Conservation (phyloP, 2,888 invertebrate genomes). For the Eurytoma adleriae region DNA sequence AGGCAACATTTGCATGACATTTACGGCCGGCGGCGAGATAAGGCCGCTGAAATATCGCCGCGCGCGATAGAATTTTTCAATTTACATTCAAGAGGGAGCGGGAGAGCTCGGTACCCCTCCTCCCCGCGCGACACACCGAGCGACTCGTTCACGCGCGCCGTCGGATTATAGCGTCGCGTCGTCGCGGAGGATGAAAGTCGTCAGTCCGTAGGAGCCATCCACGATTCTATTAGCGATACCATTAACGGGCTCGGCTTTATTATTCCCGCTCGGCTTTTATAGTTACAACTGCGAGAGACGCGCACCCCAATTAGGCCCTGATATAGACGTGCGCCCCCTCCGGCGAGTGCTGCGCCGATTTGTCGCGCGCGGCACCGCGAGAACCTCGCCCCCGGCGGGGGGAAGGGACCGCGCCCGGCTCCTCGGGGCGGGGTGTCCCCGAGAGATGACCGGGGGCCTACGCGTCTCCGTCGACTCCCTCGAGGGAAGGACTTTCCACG, state of each 20-base stretch:
- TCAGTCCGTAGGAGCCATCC: not conserved
- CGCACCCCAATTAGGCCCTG: conserved; percentile 67
- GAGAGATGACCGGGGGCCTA: conserved; percentile 16
- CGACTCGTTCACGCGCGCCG: too few species aligned
- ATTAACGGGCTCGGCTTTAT: conserved; percentile 71
- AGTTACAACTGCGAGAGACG: conserved; percentile 68
- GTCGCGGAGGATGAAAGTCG: conserved; percentile 15
- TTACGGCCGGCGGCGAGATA: conserved; percentile 43
- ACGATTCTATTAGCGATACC: conserved; percentile 74
- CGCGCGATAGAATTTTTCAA: conserved; percentile 53
- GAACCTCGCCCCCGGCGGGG: too few species aligned
- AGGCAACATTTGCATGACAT: conserved; percentile 50
- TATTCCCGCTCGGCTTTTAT: conserved; percentile 69
- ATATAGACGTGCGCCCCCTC: conserved; percentile 64
- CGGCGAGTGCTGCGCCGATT: conserved; percentile 57
- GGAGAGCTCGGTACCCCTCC: not conserved
- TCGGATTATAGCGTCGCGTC: too few species aligned
- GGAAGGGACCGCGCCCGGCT: not conserved
- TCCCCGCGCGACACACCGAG: too few species aligned
- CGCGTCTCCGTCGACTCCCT: not conserved
- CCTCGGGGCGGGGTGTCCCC: not conserved
- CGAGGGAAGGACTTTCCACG: too few species aligned
- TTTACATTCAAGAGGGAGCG: conserved; percentile 41
- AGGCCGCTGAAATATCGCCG: conserved; percentile 49
- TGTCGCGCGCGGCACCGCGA: conserved; percentile 57